Evolutionary conservation across 2,888 invertebrate genomes (phyloP).

Genomic region (Cancer borealis): DNA sequence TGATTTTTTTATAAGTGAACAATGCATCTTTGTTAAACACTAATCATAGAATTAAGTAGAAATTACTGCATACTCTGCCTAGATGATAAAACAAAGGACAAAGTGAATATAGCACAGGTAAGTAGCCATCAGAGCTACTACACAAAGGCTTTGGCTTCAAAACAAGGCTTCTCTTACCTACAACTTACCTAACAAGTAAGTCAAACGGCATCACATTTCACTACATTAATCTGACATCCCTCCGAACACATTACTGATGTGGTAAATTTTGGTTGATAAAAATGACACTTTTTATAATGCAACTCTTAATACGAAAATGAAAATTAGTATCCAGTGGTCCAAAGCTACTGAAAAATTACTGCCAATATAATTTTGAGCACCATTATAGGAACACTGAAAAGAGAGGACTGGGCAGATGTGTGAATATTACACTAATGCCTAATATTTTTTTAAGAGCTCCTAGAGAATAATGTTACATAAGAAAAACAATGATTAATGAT

Average conservation of each 20-base stretch:
- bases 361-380: slow-evolving; percentile 61
- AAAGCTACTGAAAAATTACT: not conserved
- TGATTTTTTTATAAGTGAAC: slow-evolving; percentile 42
- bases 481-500: slow-evolving; percentile 9
- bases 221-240: slow-evolving; percentile 35
- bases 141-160: slow-evolving; percentile 72
- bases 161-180: slow-evolving; percentile 67
- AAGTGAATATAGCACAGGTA: slow-evolving; percentile 62
- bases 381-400: slow-evolving; percentile 61
- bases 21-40: not conserved
- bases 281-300: not conserved
- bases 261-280: not conserved
- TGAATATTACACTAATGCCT: not conserved
- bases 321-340: not conserved
- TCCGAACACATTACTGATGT: not conserved
- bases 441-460: not conserved
- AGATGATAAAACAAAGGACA: slow-evolving; percentile 54
- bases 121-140: slow-evolving; percentile 59
- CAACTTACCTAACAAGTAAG: slow-evolving; percentile 43
- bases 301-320: not conserved
- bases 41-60: slow-evolving; percentile 39
- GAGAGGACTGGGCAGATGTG: slow-evolving; percentile 15
- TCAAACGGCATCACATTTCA: slow-evolving; percentile 44
- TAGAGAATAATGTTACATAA: not conserved
- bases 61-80: slow-evolving; percentile 61